Evolutionary conservation across 2,113 vertebrate genomes (phyloP).

Genomic region (Alexandromys fortis): DNA sequence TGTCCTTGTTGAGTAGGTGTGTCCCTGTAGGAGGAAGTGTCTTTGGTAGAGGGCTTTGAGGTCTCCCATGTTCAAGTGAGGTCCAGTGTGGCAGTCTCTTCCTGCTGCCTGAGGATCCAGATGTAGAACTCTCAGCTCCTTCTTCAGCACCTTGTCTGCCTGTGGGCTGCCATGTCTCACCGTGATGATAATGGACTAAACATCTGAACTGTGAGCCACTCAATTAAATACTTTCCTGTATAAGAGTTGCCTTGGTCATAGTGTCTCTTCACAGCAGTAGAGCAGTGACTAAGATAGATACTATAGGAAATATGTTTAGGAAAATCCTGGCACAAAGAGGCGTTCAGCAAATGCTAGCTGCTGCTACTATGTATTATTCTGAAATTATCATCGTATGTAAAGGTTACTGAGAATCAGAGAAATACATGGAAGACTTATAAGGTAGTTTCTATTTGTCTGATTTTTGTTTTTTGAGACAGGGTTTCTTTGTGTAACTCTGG

Average conservation of each 20-base stretch:
- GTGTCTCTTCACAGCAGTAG: background rate
- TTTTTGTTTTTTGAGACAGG: background rate
- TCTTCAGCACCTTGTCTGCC: background rate
- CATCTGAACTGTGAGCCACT: background rate
- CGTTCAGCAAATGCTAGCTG: background rate
- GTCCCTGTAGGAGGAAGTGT: background rate
- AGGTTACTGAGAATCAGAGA: constrained; percentile 3
- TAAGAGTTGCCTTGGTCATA: background rate
- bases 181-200: background rate
- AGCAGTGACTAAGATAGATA: too few species aligned
- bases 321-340: background rate
- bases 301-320: background rate
- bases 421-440: background rate
- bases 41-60: background rate
- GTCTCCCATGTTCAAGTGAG: background rate
- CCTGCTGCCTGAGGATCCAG: background rate
- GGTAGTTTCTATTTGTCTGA: background rate
- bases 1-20: background rate
- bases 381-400: background rate
- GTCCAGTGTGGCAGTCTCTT: background rate
- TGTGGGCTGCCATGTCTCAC: background rate
- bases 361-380: background rate
- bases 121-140: background rate
- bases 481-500: background rate
- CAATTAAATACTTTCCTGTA: background rate